phyloP scores from a whole-genome alignment of 2,797 vertebrate species.

The Chelonia mydas region DNA sequence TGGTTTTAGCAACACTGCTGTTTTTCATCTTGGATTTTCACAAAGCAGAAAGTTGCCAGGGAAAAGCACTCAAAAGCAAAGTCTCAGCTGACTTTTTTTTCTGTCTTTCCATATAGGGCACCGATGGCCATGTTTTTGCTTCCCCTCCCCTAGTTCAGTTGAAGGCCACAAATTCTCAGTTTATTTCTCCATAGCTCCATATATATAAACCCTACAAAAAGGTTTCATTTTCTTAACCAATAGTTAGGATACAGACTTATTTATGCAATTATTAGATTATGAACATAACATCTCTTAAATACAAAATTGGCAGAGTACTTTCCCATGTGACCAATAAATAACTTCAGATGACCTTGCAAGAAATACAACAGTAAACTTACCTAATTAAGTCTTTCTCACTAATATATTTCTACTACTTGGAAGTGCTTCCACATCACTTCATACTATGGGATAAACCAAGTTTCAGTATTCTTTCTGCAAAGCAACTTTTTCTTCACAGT shows the following conservation, averaged over 20 bases:
- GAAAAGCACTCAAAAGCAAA: conserved; percentile 62
- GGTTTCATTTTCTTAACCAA: conserved; percentile 29
- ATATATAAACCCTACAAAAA: conserved; percentile 5
- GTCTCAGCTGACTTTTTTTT: conserved; percentile 48
- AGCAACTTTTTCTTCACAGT: conserved; percentile 18
- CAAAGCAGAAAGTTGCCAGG: conserved; percentile 56
- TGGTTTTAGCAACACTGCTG: conserved; percentile 37
- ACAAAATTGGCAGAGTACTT: conserved; percentile 18
- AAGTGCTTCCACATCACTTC: conserved; percentile 34
- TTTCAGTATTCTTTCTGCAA: conserved; percentile 38
- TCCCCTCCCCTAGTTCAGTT: conserved; percentile 25
- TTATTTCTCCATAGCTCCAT: conserved; percentile 48
- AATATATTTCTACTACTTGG: not conserved
- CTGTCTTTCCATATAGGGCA: conserved; percentile 48
- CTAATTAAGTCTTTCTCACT: conserved; percentile 22
- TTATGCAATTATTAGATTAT: not conserved
- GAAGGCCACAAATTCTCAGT: conserved; percentile 31
- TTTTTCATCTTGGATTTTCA: conserved; percentile 37
- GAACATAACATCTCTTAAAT: not conserved
- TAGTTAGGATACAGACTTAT: conserved; percentile 27
- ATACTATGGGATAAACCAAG: conserved; percentile 5
- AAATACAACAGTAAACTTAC: not conserved
- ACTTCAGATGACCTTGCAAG: conserved; percentile 30
- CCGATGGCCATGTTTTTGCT: conserved; percentile 56
- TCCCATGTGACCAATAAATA: conserved; percentile 41